phyloP scores from a whole-genome alignment of 2,113 vertebrate genomes.

The Microcebus jonahi region DNA sequence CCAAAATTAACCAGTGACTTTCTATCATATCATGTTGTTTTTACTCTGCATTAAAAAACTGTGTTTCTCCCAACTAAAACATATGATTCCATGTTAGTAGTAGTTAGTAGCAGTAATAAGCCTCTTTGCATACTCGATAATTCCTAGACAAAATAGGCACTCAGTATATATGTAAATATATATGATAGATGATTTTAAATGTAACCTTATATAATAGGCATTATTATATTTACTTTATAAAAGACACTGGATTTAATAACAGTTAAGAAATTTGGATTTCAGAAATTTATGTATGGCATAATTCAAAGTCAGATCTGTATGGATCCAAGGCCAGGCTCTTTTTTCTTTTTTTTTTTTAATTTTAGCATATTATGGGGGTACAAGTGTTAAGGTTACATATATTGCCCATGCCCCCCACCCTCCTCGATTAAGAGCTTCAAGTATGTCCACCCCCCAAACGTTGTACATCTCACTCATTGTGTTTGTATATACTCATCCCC shows the following conservation, averaged over 20 bases:
- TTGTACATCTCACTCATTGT: too few species aligned
- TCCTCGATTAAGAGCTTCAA: too few species aligned
- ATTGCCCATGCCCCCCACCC: too few species aligned
- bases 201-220: neutral
- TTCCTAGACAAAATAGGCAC: neutral
- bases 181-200: neutral
- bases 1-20: neutral
- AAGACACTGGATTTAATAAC: neutral
- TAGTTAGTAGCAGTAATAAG: neutral
- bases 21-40: neutral
- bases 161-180: neutral
- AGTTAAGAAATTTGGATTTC: neutral
- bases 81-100: neutral
- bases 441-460: too few species aligned
- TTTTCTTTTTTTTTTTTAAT: too few species aligned
- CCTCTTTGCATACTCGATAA: neutral
- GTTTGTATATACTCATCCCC: too few species aligned
- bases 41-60: neutral
- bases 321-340: neutral
- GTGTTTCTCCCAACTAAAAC: neutral
- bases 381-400: too few species aligned
- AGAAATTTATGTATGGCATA: neutral
- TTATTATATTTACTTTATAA: conserved; percentile 4
- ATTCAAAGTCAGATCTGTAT: neutral
- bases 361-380: too few species aligned